A percentile compares a stretch with the other conserved stretches of the same genome.
Evolutionary conservation across 2,113 vertebrate genomes (phyloP).

Genomic region (Oryzias javanicus): DNA sequence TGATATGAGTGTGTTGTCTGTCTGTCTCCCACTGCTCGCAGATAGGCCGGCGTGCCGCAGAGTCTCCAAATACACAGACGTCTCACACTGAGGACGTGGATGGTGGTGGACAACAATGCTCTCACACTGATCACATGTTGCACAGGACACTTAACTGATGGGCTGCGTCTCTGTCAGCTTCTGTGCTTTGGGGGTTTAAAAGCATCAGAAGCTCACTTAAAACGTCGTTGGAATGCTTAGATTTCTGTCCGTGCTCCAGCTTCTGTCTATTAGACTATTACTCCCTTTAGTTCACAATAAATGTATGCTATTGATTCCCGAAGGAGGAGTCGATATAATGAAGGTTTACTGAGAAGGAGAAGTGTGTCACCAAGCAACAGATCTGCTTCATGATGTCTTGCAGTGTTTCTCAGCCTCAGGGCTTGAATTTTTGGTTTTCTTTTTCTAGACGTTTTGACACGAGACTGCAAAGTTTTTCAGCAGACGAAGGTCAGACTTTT

Average conservation of each 20-base stretch:
- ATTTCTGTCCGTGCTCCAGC: neutral
- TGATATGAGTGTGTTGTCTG: slow-evolving; percentile 57
- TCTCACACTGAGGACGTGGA: slow-evolving; percentile 52
- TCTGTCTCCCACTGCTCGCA: slow-evolving; percentile 60
- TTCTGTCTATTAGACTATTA: neutral
- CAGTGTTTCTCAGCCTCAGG: too few species aligned
- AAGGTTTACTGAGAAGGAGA: too few species aligned
- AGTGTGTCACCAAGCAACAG: too few species aligned
- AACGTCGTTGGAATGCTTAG: too few species aligned
- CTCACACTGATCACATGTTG: slow-evolving; percentile 35
- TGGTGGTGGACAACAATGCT: slow-evolving; percentile 25
- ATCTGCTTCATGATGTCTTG: too few species aligned
- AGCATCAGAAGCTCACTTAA: slow-evolving; percentile 5
- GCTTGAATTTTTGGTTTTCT: too few species aligned
- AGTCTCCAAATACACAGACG: slow-evolving; percentile 49
- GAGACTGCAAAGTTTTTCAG: too few species aligned
- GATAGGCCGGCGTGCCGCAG: slow-evolving; percentile 56
- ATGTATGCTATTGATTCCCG: too few species aligned
- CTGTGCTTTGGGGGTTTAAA: slow-evolving; percentile 2
- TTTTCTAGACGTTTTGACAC: too few species aligned
- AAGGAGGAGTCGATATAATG: too few species aligned
- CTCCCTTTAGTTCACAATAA: too few species aligned
- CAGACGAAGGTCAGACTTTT: too few species aligned
- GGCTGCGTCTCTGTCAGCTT: slow-evolving; percentile 12
- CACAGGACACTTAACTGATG: slow-evolving; percentile 25